Evolutionary conservation across 2,888 invertebrate genomes (phyloP), one percentile per base, ranked within the genome.

Genomic region (Agrotis puta): DNA sequence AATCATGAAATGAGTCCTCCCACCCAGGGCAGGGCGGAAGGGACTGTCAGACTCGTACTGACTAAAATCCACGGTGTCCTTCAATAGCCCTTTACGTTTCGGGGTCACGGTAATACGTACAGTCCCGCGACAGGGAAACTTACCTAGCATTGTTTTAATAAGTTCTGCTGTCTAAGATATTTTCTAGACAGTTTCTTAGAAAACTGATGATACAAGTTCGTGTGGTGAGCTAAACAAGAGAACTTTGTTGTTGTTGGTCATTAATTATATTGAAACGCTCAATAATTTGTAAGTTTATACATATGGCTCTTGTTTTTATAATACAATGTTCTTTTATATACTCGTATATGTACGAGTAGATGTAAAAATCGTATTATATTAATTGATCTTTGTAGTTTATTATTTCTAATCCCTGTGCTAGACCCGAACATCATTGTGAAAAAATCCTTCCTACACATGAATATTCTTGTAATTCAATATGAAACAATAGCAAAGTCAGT

Each of bases 161-260:
- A 63, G 51, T 64, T 74, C 43, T 13, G 2, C 45, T 5, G 16
- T 24, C 62, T 57, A 61, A 20, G 47, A 33, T 51, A 39, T 24
- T 48, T 58, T 58, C 20, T 64, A 58, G 57, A 47, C 11, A 33
- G 45, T 50, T 66, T 64, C 16, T 43, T 51, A 33, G 70, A 14
- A 47, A 72, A 72, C 43, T 50, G 18, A 64, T 48, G n/a, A 67
- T 54, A 33, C 14, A 73, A 74, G 53, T 73, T 73, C 11, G 50
- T 45, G 20, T 54, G 43, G 48, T 11, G 48, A 43, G 43, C 5
- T 71, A 45, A 39, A 56, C 33, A 24, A 39, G 33, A 74, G 39
- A 39, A 51, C 27, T 45, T 68, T 61, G 24, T 51, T 70, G 63
- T 70, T 64, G 20, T 67, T 66, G 39, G 5, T 54, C 58, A 54